Percentiles rank a stretch among this genome's conserved stretches.
phyloP scores from a whole-genome alignment of 2,888 invertebrate species.

The Cosmia trapezina region DNA sequence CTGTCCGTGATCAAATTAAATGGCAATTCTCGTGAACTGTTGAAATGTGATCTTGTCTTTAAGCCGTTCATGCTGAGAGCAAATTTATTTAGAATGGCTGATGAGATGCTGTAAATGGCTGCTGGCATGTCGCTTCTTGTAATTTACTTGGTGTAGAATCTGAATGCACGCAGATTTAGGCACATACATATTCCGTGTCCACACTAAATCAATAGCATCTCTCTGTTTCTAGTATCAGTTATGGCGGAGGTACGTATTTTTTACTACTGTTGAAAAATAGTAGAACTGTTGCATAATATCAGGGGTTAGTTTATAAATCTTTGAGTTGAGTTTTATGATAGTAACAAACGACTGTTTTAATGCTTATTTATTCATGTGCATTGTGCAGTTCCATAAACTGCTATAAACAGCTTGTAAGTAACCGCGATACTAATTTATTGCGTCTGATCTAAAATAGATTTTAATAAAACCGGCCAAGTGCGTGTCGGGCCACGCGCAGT shows the following conservation, averaged over 20 bases:
- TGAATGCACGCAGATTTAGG: not conserved
- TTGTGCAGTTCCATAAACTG: too few relatives aligned
- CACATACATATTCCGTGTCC: not conserved
- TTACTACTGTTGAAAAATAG: not conserved
- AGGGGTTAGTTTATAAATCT: too few relatives aligned
- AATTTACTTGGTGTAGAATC: not conserved
- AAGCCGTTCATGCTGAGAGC: conserved; percentile 71
- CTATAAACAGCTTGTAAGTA: too few relatives aligned
- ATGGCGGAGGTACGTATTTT: too few relatives aligned
- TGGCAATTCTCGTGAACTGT: conserved; percentile 77
- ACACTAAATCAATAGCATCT: not conserved
- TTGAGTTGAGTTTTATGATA: too few relatives aligned
- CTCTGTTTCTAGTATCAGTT: not conserved
- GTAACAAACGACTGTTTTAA: too few relatives aligned
- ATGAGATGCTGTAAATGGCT: conserved; percentile 25
- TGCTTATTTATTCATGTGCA: too few relatives aligned
- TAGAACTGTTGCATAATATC: not conserved
- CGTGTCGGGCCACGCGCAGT: too few relatives aligned
- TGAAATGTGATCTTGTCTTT: conserved; percentile 78
- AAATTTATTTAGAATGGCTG: conserved; percentile 72
- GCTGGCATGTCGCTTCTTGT: conserved; percentile 13
- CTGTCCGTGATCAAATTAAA: conserved; percentile 82
- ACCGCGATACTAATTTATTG: too few relatives aligned
- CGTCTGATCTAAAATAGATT: too few relatives aligned
- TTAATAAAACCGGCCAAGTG: too few relatives aligned